Evolutionary conservation across 2,888 invertebrate genomes (phyloP).

Genomic region (Congeria kusceri): DNA sequence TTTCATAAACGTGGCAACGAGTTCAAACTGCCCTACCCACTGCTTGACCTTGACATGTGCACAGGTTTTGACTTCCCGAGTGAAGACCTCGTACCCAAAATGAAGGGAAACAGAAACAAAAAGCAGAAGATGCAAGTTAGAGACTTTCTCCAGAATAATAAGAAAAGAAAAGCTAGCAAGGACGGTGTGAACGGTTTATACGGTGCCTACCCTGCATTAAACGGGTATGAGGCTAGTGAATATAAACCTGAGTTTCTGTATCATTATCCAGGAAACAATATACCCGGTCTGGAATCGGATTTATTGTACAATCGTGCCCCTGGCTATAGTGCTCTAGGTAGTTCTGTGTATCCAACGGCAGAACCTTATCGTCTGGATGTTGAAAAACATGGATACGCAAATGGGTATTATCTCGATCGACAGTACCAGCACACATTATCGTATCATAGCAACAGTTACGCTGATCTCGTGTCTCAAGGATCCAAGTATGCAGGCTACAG

Average conservation of each 20-base stretch:
- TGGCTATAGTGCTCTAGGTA: constrained; percentile 75
- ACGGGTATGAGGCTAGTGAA: constrained; percentile 78
- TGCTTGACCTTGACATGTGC: constrained; percentile 87
- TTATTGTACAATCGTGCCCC: constrained; percentile 75
- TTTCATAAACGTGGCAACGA: constrained; percentile 99
- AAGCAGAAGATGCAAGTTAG: constrained; percentile 97
- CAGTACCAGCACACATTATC: constrained; percentile 83
- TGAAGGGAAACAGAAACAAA: constrained; percentile 87
- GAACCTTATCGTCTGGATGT: constrained; percentile 79
- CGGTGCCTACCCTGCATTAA: constrained; percentile 74
- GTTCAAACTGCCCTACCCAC: constrained; percentile 98
- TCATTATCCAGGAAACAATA: constrained; percentile 78
- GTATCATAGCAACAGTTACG: constrained; percentile 81
- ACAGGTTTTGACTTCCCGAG: constrained; percentile 81
- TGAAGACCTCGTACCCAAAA: constrained; percentile 79
- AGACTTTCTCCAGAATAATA: constrained; percentile 96
- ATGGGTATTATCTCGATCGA: constrained; percentile 83
- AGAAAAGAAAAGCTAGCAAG: constrained; percentile 85
- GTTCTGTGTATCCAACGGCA: constrained; percentile 72
- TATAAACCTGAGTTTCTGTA: constrained; percentile 82
- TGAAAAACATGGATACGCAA: constrained; percentile 80
- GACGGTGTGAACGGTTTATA: constrained; percentile 78
- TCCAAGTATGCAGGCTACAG: constrained; percentile 81
- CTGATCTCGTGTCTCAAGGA: constrained; percentile 80
- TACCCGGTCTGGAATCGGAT: constrained; percentile 78